Evolutionary conservation across 23 tunicate genomes (phyloP).

Genomic region (Halocynthia roretzi): DNA sequence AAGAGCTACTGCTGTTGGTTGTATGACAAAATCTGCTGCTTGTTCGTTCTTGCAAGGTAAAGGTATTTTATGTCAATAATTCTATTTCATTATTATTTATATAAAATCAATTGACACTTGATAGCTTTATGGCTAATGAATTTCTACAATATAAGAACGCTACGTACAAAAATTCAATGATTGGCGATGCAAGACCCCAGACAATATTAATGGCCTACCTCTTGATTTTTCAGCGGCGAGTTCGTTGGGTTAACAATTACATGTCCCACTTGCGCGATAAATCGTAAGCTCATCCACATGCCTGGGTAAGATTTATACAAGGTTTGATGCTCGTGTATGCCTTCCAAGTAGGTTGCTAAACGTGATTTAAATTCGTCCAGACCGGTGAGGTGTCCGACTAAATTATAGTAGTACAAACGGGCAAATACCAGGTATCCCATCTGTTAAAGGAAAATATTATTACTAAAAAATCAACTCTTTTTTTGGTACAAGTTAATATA

Average conservation of each 20-base stretch:
- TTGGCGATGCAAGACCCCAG: no score
- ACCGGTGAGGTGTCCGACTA: constrained; percentile 44
- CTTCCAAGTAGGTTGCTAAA: constrained; percentile 52
- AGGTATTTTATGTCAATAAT: no score
- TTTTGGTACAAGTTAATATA: background rate
- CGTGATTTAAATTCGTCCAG: constrained; percentile 63
- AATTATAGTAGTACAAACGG: constrained; percentile 59
- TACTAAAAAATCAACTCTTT: background rate
- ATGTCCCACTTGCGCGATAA: constrained; percentile 35
- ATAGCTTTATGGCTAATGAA: no score
- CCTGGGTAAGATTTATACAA: constrained; percentile 65
- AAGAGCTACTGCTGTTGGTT: constrained; percentile 13
- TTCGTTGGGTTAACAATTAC: constrained; percentile 45
- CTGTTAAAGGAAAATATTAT: constrained; percentile 5
- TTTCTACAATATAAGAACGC: no score
- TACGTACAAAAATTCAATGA: no score
- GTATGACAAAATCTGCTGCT: background rate
- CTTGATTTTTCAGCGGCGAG: background rate
- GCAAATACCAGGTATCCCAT: constrained; percentile 81
- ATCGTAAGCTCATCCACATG: constrained; percentile 37
- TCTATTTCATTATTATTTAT: no score
- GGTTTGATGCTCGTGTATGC: constrained; percentile 47
- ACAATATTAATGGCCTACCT: no score
- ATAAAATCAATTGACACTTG: no score
- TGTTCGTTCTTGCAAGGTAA: no score